These are phyloP conservation scores for Drosophila silvestris DNA, from an alignment of 2,888 invertebrate species.

Conservation along the genomic window DNA sequence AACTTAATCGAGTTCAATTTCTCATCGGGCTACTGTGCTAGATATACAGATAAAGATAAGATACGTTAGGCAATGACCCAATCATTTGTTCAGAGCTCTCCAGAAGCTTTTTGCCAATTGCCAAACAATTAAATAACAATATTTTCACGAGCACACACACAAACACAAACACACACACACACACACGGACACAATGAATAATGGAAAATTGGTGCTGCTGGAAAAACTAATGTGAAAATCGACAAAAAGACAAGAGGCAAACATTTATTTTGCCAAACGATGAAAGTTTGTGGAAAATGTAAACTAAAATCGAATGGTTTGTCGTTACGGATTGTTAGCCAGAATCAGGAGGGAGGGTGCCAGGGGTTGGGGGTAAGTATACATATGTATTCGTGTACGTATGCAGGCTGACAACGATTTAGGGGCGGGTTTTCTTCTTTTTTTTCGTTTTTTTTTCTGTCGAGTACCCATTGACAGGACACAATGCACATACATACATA, in stretches of 20 bases:
- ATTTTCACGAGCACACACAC: conserved; percentile 51
- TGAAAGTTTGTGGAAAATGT: conserved; percentile 68
- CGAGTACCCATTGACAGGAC: conserved; percentile 57
- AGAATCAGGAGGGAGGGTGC: neutral
- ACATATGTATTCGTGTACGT: neutral
- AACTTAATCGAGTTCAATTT: conserved; percentile 42
- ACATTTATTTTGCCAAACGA: conserved; percentile 71
- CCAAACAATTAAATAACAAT: conserved; percentile 74
- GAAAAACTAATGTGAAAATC: conserved; percentile 55
- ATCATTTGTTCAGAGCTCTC: conserved; percentile 20
- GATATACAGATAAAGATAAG: conserved; percentile 10
- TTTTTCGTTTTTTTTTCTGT: conserved; percentile 10
- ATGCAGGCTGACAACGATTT: conserved; percentile 45
- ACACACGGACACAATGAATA: neutral
- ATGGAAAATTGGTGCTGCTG: conserved; percentile 16
- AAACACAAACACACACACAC: neutral
- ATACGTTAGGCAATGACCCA: conserved; percentile 19
- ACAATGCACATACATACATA: conserved; percentile 37
- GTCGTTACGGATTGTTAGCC: conserved; percentile 64
- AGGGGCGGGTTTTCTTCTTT: conserved; percentile 69
- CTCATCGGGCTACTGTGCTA: conserved; percentile 51
- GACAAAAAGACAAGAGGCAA: conserved; percentile 37
- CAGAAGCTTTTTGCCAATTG: conserved; percentile 54
- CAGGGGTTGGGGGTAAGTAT: neutral
- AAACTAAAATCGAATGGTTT: conserved; percentile 71